Conservation (phyloP, 1,140 invertebrate species). For the Carposina sasakii region DNA sequence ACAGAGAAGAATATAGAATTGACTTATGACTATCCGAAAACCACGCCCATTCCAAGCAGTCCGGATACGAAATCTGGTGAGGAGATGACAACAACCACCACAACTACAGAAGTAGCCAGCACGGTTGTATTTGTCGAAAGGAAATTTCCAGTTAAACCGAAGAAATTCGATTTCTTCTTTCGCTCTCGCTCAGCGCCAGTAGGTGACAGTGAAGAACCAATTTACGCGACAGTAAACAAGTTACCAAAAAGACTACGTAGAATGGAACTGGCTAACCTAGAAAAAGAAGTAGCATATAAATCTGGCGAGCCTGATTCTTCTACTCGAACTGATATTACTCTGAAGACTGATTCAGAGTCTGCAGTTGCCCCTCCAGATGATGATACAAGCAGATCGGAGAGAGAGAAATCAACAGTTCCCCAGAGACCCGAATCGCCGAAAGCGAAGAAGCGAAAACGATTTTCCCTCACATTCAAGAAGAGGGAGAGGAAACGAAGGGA, state of each 20-base stretch:
- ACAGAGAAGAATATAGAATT: slow-evolving; percentile 71
- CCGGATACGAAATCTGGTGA: slow-evolving; percentile 46
- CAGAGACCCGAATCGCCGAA: slow-evolving; percentile 62
- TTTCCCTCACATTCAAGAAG: slow-evolving; percentile 68
- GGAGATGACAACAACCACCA: slow-evolving; percentile 63
- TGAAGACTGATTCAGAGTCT: slow-evolving; percentile 60
- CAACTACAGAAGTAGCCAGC: slow-evolving; percentile 69
- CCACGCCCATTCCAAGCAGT: slow-evolving; percentile 46
- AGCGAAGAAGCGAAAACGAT: slow-evolving; percentile 69
- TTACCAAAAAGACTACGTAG: slow-evolving; percentile 62
- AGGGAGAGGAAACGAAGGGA: slow-evolving; percentile 63
- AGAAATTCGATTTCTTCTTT: slow-evolving; percentile 65
- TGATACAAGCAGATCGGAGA: slow-evolving; percentile 59
- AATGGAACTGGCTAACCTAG: slow-evolving; percentile 66
- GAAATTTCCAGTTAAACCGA: slow-evolving; percentile 57
- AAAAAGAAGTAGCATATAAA: slow-evolving; percentile 68
- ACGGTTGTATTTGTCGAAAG: slow-evolving; percentile 68
- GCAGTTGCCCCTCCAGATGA: slow-evolving; percentile 53
- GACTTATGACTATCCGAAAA: slow-evolving; percentile 67
- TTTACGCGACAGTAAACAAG: slow-evolving; percentile 71
- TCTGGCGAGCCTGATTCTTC: slow-evolving; percentile 52
- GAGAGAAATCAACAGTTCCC: slow-evolving; percentile 50
- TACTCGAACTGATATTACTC: slow-evolving; percentile 49
- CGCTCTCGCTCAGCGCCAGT: slow-evolving; percentile 69
- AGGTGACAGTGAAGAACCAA: slow-evolving; percentile 64